Evolutionary conservation across 1,140 invertebrate genomes (phyloP).

Genomic region (Potamilus streckersoni): DNA sequence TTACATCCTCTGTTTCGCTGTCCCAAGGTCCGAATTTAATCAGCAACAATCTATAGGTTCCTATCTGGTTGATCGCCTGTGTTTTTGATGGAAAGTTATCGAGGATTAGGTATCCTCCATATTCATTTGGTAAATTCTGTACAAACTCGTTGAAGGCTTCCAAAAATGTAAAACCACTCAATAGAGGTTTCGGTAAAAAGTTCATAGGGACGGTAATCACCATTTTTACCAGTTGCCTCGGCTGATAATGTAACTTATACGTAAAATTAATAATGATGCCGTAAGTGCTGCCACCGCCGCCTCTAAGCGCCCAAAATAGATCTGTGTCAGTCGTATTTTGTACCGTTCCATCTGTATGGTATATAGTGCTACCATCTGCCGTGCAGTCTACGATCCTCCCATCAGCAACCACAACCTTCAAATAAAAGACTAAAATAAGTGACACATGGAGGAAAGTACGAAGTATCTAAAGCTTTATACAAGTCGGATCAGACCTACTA

Average conservation of each 20-base stretch:
- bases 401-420: constrained; percentile 34
- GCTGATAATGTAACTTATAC: constrained; percentile 36
- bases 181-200: neutral
- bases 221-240: constrained; percentile 1
- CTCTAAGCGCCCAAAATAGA: constrained; percentile 52
- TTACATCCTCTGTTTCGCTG: too few species aligned
- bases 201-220: constrained; percentile 4
- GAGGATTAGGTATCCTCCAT: constrained; percentile 28
- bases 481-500: too few species aligned
- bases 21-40: too few species aligned
- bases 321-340: constrained; percentile 23
- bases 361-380: constrained; percentile 1
- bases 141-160: constrained; percentile 5
- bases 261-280: constrained; percentile 39
- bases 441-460: too few species aligned
- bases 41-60: too few species aligned
- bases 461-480: too few species aligned
- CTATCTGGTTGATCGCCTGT: too few species aligned
- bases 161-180: neutral
- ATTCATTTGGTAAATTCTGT: constrained; percentile 8
- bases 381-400: constrained; percentile 19
- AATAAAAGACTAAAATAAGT: neutral
- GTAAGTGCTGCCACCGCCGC: constrained; percentile 51
- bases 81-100: neutral
- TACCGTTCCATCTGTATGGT: constrained; percentile 1